Percentiles rank a stretch among this genome's conserved stretches.
Conservation (phyloP, 2,113 vertebrate genomes). For the Corythaixoides concolor region DNA sequence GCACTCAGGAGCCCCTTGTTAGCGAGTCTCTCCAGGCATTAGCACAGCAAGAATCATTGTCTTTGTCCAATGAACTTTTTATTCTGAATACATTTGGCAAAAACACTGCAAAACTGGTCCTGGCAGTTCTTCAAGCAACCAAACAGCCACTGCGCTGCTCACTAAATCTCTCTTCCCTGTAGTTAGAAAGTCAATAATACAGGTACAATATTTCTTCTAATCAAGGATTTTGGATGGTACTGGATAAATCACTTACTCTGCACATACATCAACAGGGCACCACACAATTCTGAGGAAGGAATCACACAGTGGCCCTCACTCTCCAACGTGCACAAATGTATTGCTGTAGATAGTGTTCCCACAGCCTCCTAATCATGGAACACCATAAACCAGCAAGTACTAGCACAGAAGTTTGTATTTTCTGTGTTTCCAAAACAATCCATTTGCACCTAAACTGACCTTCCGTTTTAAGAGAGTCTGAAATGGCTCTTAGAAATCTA, state of each 20-base stretch:
- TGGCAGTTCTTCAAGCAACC: background rate
- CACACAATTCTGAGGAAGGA: background rate
- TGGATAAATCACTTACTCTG: background rate
- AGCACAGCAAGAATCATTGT: slow-evolving; percentile 26
- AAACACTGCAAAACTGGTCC: background rate
- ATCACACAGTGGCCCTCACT: no score
- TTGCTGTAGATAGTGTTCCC: background rate
- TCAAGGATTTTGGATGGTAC: background rate
- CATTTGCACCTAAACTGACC: background rate
- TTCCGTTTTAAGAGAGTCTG: background rate
- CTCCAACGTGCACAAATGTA: accelerated
- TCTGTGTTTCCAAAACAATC: background rate
- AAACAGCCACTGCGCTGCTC: background rate
- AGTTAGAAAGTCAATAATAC: background rate
- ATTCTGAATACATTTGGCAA: slow-evolving; percentile 20
- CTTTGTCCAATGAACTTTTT: slow-evolving; percentile 29
- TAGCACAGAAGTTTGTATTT: background rate
- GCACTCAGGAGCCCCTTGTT: background rate
- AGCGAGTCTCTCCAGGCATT: background rate
- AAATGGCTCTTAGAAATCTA: background rate
- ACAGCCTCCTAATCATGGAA: background rate
- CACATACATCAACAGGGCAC: background rate
- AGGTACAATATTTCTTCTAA: background rate
- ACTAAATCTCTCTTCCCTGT: background rate
- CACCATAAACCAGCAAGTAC: background rate